Evolutionary conservation across 2,888 invertebrate species (phyloP), one percentile per base, ranked within the genome.

Genomic region (Nomada flava): DNA sequence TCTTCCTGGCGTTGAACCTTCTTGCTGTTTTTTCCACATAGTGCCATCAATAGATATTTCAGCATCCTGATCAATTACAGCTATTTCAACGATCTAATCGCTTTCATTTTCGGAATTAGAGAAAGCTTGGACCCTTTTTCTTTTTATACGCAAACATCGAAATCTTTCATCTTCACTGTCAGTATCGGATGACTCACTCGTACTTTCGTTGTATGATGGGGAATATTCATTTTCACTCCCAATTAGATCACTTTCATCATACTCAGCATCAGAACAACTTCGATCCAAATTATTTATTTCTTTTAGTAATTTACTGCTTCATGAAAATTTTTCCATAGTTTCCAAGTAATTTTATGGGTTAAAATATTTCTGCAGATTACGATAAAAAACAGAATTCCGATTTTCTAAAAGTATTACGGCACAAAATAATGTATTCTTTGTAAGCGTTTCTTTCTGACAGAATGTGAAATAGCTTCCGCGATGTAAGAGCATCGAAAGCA

Each of bases 141-240:
- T 71, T 71, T 71, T 62, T 71, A 23, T 60, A 60, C 10, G 20
- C 50, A 60, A 60, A 70, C 60, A 20, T 70, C 59, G 23, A 23
- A 23, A 23, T 73, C 7, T 47, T 73, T 67, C 73, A 73, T 78
- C 67, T 78, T 73, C 23, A 67, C 73, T 68, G 55, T 68, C 73
- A 73, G 36, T 78, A 78, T 78, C 78, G 53, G 53, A 63, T 68
- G 68, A 77, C 47, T 76, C 53, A 71, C 52, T 72, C 62, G 52
- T 26, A 72, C 67, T 77, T 77, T 72, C 60, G 77, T 65, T 72
- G 53, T 67, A 13, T 53, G 72, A 67, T 60, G 52, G 72, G 26
- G 23, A 50, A 26, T 76, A 57, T 70, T 73, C 68, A 72, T 26
- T 73, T 59, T 26, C 11, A 73, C 62, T 53, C 11, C 20, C 55